Conservation (phyloP, 2,888 invertebrate genomes). For the Lycia hirtaria region DNA sequence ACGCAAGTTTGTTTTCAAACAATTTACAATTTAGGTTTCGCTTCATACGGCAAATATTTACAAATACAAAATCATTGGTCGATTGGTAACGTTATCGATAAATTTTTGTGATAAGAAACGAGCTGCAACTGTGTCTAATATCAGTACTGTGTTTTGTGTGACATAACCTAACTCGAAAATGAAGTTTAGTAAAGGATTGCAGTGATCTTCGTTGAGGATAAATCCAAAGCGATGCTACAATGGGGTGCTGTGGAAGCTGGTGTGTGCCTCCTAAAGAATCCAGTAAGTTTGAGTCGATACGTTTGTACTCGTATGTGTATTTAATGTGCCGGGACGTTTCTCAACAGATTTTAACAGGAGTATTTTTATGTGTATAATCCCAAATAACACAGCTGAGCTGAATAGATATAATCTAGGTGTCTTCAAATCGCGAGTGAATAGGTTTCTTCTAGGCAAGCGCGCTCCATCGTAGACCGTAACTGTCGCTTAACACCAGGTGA, state of each 20-base stretch:
- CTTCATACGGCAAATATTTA: conserved; percentile 11
- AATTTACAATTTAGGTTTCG: no score
- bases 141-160: conserved; percentile 19
- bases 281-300: conserved; percentile 65
- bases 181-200: conserved; percentile 1
- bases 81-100: conserved; percentile 33
- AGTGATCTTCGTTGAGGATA: background rate
- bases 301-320: no score
- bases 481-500: no score
- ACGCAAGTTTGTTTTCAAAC: background rate
- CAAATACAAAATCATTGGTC: conserved; percentile 25
- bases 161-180: conserved; percentile 33
- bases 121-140: conserved; percentile 13
- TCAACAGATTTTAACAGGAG: no score
- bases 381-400: no score
- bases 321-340: no score
- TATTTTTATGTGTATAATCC: no score
- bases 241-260: conserved; percentile 72
- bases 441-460: no score
- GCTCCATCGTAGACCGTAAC: no score
- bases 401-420: no score
- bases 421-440: no score
- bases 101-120: conserved; percentile 30
- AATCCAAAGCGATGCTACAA: conserved; percentile 38
- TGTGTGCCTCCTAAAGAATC: conserved; percentile 69